Base-by-base conservation (phyloP, 2,113 vertebrate species). In the Dipodomys merriami region DNA sequence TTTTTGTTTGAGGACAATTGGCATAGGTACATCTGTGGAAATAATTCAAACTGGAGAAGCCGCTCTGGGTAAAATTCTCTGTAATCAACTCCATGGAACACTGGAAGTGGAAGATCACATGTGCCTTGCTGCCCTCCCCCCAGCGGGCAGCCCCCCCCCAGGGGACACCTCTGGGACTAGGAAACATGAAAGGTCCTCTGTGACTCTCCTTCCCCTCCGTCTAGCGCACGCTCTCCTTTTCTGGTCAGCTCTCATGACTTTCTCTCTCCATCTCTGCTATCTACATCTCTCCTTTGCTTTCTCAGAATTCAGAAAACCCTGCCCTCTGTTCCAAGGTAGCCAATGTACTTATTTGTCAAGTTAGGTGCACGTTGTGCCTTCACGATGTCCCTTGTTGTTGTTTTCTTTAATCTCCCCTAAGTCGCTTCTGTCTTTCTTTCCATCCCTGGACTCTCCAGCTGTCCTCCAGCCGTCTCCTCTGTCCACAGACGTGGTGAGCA, bases 1-100 rank as follows among this genome's bases (percentile, higher is more conserved):
- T 93, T 92, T 92, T 86, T 89, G 15, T 90, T 80, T 46, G 33
- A 90, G 71, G 33, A 79, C 35, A 67, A 79, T 72, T 83, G 57
- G 74, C 87, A 62, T 62, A 35, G 76, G 76, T 85, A 35, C 74
- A 91, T 86, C 46, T 67, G 46, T 82, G 78, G 46, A 95, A 93
- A 82, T 74, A 84, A 94, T 79, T 74, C 27, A 44, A 81, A 33
- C 13, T 60, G 65, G 62, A 84, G 79, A 15, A 92, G 95, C 57
- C 20, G 6, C 6, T 62, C 49, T 20, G 25, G 23, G 19, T 35
- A 69, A 89, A 88, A 83, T 10, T 35, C 60, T 76, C n/a, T 29
- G 3, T 29, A 6, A 74, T 39, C 25, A 92, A 78, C 19, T 44
- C 49, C 81, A 7, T 4, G 68, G 49, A 74, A 27, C 65, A 74